Conservation (phyloP, 2,888 invertebrate genomes). For the Drosophila fulvimacula region DNA sequence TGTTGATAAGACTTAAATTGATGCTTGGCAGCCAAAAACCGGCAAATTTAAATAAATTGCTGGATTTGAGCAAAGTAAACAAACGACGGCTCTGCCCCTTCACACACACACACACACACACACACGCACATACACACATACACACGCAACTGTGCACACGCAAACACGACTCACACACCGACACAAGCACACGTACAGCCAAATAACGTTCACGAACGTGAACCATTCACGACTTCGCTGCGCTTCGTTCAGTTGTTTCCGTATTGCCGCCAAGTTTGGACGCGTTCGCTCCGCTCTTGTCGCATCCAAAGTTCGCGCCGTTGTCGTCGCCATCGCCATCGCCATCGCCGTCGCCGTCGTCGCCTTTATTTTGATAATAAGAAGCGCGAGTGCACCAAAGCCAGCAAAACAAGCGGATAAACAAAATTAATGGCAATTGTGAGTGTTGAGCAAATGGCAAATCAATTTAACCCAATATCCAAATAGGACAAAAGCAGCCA, state of each 20-base stretch:
- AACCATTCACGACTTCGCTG: conserved; percentile 55
- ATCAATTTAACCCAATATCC: conserved; percentile 34
- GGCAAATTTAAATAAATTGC: conserved; percentile 51
- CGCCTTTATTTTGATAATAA: conserved; percentile 46
- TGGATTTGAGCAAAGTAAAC: conserved; percentile 39
- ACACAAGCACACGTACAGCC: conserved; percentile 5
- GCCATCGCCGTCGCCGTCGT: conserved; percentile 13
- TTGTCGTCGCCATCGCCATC: conserved; percentile 14
- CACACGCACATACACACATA: neutral
- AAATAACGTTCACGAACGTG: conserved; percentile 43
- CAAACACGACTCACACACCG: conserved; percentile 7
- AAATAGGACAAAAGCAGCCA: conserved; percentile 11
- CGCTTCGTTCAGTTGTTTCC: conserved; percentile 67
- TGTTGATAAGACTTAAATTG: conserved; percentile 39
- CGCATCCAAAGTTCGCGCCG: conserved; percentile 37
- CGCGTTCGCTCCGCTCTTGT: conserved; percentile 44
- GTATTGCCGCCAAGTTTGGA: conserved; percentile 67
- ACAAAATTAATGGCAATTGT: conserved; percentile 46
- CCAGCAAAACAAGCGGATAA: conserved; percentile 25
- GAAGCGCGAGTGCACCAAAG: conserved; percentile 33
- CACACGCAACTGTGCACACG: neutral
- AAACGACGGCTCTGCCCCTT: conserved; percentile 28
- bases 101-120: neutral
- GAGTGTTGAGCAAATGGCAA: conserved; percentile 42
- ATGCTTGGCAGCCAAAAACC: conserved; percentile 34